Percentiles rank a stretch among this genome's conserved stretches.
Conservation (phyloP, 2,113 vertebrate species). For the Theristicus caerulescens region DNA sequence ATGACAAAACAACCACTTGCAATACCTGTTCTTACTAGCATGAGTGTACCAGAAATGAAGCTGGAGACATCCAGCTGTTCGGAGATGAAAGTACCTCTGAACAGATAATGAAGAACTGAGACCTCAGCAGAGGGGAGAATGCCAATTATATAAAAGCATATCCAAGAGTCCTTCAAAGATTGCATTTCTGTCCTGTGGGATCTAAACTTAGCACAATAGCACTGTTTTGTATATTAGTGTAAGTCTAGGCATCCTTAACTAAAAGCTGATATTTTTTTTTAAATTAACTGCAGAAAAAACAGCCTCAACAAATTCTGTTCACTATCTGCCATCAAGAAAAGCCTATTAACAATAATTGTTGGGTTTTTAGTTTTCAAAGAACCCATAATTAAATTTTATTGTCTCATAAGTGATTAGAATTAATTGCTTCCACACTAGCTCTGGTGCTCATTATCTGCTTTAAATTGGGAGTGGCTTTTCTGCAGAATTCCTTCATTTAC, state of each 20-base stretch:
- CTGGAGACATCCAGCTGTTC: not conserved
- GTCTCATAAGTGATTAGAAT: slow-evolving; percentile 76
- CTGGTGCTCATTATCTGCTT: slow-evolving; percentile 56
- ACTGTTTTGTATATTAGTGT: not conserved
- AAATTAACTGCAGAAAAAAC: slow-evolving; percentile 50
- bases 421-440: slow-evolving; percentile 70
- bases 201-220: not conserved
- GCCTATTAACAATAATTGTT: slow-evolving; percentile 74
- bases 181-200: not conserved
- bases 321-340: slow-evolving; percentile 60
- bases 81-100: not conserved
- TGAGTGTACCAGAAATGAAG: not conserved
- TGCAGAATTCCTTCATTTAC: slow-evolving; percentile 61
- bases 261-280: not conserved
- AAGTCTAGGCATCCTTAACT: slow-evolving; percentile 14
- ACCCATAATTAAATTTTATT: slow-evolving; percentile 77
- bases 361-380: slow-evolving; percentile 65
- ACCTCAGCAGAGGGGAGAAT: not conserved
- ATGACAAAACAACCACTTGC: not conserved
- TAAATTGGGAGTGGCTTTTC: slow-evolving; percentile 61
- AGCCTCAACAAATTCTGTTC: slow-evolving; percentile 67
- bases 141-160: not conserved
- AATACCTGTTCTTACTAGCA: not conserved
- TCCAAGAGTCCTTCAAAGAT: slow-evolving; percentile 18
- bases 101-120: slow-evolving; percentile 8